Conservation (phyloP, 1,140 invertebrate genomes). For the Schlechtendalia chinensis region DNA sequence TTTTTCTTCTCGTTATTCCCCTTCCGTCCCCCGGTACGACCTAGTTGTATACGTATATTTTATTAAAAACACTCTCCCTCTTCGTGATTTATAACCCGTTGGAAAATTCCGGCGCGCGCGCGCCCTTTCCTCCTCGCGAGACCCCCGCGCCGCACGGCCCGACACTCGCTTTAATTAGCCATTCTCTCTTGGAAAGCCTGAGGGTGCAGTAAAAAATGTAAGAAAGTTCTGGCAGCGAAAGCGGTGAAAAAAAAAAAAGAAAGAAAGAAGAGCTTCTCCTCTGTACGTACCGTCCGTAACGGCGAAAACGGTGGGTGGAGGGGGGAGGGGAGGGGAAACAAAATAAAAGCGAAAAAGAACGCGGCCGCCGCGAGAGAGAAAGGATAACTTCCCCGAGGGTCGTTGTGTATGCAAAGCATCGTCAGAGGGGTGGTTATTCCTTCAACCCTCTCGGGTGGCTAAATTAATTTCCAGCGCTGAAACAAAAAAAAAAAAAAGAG, state of each 20-base stretch:
- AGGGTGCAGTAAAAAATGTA: conserved; percentile 48
- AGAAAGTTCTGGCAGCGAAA: conserved; percentile 48
- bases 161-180: conserved; percentile 46
- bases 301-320: too few relatives aligned
- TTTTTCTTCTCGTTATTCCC: too few relatives aligned
- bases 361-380: conserved; percentile 9
- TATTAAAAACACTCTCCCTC: conserved; percentile 48
- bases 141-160: background rate
- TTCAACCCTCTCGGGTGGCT: conserved; percentile 50
- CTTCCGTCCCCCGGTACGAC: conserved; percentile 27
- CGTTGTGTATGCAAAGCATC: conserved; percentile 49
- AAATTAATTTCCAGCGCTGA: conserved; percentile 49
- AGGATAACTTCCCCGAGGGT: conserved; percentile 48
- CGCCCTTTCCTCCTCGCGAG: background rate
- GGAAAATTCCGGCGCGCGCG: conserved; percentile 45
- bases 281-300: conserved; percentile 1
- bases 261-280: conserved; percentile 19
- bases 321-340: conserved; percentile 1
- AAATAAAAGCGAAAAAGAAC: conserved; percentile 14
- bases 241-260: conserved; percentile 25
- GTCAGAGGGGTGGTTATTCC: conserved; percentile 48
- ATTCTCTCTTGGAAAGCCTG: conserved; percentile 47
- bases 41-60: conserved; percentile 41
- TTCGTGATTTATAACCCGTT: conserved; percentile 49
- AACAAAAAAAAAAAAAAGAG: conserved; percentile 24